Percentiles rank a stretch among this genome's conserved stretches.
Conservation (phyloP, 2,797 vertebrate genomes). For the Leucoraja ocellata region DNA sequence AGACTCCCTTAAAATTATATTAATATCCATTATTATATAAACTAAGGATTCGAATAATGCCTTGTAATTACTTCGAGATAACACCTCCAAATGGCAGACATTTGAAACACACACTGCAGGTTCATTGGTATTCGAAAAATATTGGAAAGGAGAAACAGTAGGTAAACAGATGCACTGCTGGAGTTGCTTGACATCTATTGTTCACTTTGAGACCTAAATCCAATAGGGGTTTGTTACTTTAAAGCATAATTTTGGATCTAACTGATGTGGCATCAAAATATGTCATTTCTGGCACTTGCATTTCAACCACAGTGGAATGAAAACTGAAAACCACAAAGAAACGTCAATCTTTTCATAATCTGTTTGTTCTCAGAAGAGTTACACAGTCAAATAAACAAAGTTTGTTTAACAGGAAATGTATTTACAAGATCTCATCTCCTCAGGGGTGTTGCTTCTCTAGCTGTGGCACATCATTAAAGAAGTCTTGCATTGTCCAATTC, state of each 20-base stretch:
- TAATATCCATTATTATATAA: not conserved
- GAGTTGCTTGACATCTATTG: not conserved
- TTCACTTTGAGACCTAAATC: not conserved
- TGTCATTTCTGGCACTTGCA: not conserved
- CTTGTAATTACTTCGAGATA: not conserved
- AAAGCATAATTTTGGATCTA: not conserved
- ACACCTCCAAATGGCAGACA: not conserved
- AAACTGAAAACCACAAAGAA: not conserved
- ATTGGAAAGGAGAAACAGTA: not conserved
- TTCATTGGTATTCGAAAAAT: not conserved
- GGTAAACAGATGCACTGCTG: not conserved
- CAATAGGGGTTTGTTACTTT: not conserved
- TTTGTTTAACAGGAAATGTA: not conserved
- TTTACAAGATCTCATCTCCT: slow-evolving; percentile 4
- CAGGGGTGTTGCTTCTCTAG: not conserved
- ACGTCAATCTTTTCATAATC: not conserved
- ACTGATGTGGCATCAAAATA: not conserved
- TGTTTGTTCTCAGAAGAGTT: slow-evolving; percentile 5
- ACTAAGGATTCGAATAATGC: not conserved
- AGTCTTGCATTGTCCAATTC: not conserved
- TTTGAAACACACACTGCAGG: not conserved
- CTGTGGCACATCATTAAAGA: not conserved
- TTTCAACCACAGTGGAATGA: not conserved
- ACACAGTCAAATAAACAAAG: not conserved
- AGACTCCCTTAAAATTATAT: not conserved